phyloP scores from a whole-genome alignment of 2,888 invertebrate species.

The Horisme vitalbata region DNA sequence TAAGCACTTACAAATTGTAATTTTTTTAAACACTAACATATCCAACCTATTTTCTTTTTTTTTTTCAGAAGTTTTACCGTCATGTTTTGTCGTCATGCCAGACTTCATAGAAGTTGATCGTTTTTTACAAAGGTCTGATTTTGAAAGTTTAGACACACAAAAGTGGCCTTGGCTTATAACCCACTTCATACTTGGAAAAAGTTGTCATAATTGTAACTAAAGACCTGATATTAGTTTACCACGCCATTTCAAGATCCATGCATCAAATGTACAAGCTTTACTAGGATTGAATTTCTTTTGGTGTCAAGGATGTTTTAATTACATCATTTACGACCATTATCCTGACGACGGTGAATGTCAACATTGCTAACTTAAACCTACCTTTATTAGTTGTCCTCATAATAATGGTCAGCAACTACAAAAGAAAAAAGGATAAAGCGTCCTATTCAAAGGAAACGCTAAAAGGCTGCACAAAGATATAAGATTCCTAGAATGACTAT shows the following conservation, averaged over 20 bases:
- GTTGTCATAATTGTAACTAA: conserved; percentile 14
- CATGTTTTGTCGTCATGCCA: not conserved
- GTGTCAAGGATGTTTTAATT: conserved; percentile 11
- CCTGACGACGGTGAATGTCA: conserved; percentile 10
- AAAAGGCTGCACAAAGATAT: conserved; percentile 18
- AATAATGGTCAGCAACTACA: conserved; percentile 17
- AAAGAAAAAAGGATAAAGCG: conserved; percentile 17
- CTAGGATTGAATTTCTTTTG: conserved; percentile 13
- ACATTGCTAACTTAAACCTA: conserved; percentile 3
- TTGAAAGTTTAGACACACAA: no score
- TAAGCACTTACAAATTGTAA: no score
- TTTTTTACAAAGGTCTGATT: conserved; percentile 5
- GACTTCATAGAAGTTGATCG: conserved; percentile 5
- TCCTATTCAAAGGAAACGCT: conserved; percentile 14
- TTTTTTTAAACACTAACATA: no score
- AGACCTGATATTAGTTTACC: conserved; percentile 8
- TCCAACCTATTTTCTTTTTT: no score
- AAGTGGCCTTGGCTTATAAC: conserved; percentile 14
- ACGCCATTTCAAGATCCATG: conserved; percentile 14
- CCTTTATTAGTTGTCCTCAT: not conserved
- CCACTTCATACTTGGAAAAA: conserved; percentile 16
- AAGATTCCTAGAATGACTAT: conserved; percentile 29
- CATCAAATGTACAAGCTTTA: conserved; percentile 12
- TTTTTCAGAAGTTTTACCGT: conserved; percentile 3
- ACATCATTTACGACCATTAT: conserved; percentile 11